Evolutionary conservation across 2,113 vertebrate genomes (phyloP).

Genomic region (Gallinago media): DNA sequence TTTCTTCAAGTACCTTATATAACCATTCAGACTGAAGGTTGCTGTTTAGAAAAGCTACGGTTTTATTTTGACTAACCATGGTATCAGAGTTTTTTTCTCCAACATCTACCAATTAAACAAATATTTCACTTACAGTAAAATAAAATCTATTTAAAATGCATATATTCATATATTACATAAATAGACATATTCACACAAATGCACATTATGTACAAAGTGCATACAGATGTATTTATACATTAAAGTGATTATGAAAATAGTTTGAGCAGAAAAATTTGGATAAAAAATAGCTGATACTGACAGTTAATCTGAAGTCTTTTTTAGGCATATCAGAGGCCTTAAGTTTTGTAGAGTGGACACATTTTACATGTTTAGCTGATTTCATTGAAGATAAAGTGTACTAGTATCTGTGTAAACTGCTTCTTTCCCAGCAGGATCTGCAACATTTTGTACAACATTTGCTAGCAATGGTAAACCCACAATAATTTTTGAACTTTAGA

Average conservation of each 20-base stretch:
- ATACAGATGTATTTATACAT: background rate
- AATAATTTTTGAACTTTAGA: background rate
- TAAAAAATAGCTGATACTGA: background rate
- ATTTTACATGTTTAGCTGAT: background rate
- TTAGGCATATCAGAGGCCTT: background rate
- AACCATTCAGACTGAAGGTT: background rate
- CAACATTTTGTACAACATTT: background rate
- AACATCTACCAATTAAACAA: background rate
- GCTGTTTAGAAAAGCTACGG: background rate
- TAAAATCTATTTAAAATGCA: background rate
- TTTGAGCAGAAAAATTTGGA: background rate
- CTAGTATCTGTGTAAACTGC: background rate
- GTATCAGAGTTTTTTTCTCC: rapidly evolving
- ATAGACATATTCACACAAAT: background rate
- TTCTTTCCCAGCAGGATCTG: background rate
- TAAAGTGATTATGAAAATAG: background rate
- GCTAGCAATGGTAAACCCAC: background rate
- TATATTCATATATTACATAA: background rate
- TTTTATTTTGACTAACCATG: background rate
- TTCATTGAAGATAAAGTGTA: background rate
- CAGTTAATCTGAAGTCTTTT: background rate
- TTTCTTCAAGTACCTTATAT: background rate
- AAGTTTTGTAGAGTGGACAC: background rate
- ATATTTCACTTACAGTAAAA: background rate
- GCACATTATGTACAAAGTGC: background rate